Conservation (phyloP, 2,888 invertebrate species). For the Pandemis corylana region DNA sequence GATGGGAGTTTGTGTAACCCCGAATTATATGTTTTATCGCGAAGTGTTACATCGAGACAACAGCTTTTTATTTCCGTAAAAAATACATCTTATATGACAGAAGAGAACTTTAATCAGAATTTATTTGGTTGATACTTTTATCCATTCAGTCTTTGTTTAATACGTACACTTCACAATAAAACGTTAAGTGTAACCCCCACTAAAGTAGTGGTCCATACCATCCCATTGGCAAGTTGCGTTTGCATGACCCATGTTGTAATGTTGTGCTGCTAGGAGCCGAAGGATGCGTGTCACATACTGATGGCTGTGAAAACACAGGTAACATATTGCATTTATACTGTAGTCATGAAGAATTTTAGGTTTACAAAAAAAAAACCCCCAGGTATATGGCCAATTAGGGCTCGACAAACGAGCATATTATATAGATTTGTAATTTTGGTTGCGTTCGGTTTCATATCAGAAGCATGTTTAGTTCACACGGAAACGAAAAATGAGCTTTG, state of each 20-base stretch:
- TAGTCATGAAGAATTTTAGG: not conserved
- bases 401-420: no score
- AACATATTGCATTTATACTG: conserved; percentile 72
- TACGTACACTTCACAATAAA: conserved; percentile 26
- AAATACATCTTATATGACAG: not conserved
- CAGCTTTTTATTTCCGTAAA: not conserved
- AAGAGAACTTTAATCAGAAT: not conserved
- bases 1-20: conserved; percentile 64
- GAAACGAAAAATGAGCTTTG: no score
- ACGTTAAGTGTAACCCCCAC: conserved; percentile 42
- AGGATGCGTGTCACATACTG: conserved; percentile 96
- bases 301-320: conserved; percentile 97
- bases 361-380: no score
- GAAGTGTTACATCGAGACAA: conserved; percentile 35
- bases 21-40: conserved; percentile 43
- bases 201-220: conserved; percentile 57
- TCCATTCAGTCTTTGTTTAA: not conserved
- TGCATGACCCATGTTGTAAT: conserved; percentile 88
- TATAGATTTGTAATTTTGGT: no score
- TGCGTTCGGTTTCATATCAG: no score
- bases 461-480: no score
- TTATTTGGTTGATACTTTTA: not conserved
- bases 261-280: conserved; percentile 91
- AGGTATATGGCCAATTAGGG: no score
- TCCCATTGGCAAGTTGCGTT: conserved; percentile 55